phyloP scores from a whole-genome alignment of 92 coral and sea anemone species.

The Parazoanthus atlanticus region DNA sequence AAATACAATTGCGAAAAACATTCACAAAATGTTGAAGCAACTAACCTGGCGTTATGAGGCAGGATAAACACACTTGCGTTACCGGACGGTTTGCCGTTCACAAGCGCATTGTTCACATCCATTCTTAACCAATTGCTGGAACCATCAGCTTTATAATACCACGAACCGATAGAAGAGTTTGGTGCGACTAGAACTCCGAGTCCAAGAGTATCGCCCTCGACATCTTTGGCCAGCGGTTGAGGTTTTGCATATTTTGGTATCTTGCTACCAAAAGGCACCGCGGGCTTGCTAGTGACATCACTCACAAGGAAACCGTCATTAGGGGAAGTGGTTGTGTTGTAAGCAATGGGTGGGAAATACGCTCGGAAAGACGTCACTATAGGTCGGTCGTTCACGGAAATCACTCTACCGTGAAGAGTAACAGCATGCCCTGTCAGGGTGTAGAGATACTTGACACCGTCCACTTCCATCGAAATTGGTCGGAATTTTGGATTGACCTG shows the following conservation, averaged over 20 bases:
- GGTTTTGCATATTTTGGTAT: constrained; percentile 37
- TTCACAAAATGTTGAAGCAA: neutral
- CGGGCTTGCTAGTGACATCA: constrained; percentile 56
- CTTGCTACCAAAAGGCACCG: constrained; percentile 46
- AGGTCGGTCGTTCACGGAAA: constrained; percentile 67
- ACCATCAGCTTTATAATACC: constrained; percentile 50
- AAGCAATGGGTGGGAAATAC: constrained; percentile 62
- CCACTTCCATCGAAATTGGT: neutral
- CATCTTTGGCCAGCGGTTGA: constrained; percentile 54
- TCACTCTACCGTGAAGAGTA: constrained; percentile 42
- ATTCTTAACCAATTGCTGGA: constrained; percentile 36
- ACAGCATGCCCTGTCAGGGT: neutral
- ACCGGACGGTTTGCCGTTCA: constrained; percentile 32
- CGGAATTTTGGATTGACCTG: neutral
- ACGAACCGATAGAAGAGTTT: constrained; percentile 65
- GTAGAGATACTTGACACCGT: neutral
- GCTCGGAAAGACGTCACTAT: constrained; percentile 32
- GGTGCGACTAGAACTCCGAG: constrained; percentile 62
- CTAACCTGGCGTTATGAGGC: constrained; percentile 55
- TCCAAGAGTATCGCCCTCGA: constrained; percentile 59
- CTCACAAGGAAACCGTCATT: constrained; percentile 56
- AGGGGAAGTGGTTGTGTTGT: constrained; percentile 59
- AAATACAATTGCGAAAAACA: neutral
- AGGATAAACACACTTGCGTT: constrained; percentile 41
- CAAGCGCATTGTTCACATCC: constrained; percentile 40